Conservation (phyloP, 2,113 vertebrate genomes). For the Columbina picui region DNA sequence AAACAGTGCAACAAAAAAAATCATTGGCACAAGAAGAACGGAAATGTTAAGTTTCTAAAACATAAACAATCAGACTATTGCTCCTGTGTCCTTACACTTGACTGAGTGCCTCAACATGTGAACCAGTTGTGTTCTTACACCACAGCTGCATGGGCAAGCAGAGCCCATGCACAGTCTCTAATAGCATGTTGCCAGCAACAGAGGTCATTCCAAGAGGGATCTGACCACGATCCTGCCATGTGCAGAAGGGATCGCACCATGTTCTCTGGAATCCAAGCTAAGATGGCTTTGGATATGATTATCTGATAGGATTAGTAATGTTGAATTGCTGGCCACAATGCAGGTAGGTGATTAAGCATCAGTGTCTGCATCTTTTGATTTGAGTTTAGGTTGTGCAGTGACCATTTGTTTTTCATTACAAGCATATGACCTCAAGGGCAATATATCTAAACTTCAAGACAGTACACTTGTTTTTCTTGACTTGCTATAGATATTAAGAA, state of each 20-base stretch:
- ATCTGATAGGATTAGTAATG: background rate
- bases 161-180: accelerated
- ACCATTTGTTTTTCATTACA: background rate
- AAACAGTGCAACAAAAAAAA: background rate
- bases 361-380: background rate
- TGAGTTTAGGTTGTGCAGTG: background rate
- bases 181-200: accelerated
- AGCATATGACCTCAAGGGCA: background rate
- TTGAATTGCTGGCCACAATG: background rate
- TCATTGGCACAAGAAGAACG: background rate
- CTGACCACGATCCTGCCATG: accelerated
- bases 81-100: background rate
- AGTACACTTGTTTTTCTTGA: background rate
- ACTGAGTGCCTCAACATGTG: background rate
- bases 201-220: background rate
- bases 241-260: background rate
- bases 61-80: background rate
- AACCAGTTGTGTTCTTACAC: background rate
- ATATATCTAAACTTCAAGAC: background rate
- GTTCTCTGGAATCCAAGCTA: background rate
- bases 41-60: background rate
- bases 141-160: background rate
- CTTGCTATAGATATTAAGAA: background rate
- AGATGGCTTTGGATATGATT: background rate
- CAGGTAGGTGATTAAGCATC: background rate